These are phyloP conservation scores for Adoxophyes honmai DNA, from an alignment of 1,140 invertebrate genomes.

Conservation along the genomic window DNA sequence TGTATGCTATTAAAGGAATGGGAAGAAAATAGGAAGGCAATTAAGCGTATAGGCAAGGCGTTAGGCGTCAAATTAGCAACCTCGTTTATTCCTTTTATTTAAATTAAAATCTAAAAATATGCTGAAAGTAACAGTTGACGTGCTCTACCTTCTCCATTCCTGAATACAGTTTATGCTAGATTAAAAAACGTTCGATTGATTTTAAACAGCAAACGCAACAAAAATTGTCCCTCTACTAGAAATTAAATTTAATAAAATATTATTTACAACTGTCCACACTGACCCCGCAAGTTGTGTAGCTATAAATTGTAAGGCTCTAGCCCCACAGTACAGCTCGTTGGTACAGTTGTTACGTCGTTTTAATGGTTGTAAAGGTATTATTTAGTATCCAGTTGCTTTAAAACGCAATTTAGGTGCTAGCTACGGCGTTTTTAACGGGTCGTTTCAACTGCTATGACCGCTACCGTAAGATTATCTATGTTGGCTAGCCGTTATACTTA, in stretches of 20 bases:
- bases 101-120: no score
- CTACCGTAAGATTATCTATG: slow-evolving; percentile 3
- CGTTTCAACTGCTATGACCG: slow-evolving; percentile 14
- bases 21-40: no score
- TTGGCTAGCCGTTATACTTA: background rate
- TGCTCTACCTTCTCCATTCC: no score
- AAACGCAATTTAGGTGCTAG: slow-evolving; percentile 25
- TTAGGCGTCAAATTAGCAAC: no score
- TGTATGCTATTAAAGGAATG: no score
- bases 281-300: background rate
- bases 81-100: no score
- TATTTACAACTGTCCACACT: background rate
- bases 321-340: slow-evolving; percentile 2
- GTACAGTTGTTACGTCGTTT: slow-evolving; percentile 20
- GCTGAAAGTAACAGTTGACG: no score
- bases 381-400: slow-evolving; percentile 28
- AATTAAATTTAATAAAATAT: background rate
- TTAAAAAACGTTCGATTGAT: no score
- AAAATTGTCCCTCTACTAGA: no score
- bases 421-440: slow-evolving; percentile 22
- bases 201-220: no score
- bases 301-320: slow-evolving; percentile 11
- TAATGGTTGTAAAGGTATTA: slow-evolving; percentile 25
- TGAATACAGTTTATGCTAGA: no score
- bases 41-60: no score